Evolutionary conservation across 1,140 invertebrate genomes (phyloP).

Genomic region (Phymastichus coffea): DNA sequence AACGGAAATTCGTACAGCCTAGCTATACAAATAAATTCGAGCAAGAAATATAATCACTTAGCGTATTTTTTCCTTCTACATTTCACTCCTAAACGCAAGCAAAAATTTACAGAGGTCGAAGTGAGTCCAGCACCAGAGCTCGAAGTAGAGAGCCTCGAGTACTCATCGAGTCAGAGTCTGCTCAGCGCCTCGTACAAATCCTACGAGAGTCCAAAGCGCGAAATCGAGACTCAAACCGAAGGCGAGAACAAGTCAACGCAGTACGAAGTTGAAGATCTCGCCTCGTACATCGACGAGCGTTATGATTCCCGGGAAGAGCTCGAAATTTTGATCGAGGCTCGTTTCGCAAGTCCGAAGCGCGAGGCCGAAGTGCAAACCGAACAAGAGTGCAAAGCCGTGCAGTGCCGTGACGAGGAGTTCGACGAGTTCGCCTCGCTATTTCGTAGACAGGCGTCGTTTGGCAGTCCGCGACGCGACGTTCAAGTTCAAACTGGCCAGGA

Average conservation of each 20-base stretch:
- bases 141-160: conserved; percentile 20
- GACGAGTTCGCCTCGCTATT: conserved; percentile 10
- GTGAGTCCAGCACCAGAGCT: conserved; percentile 14
- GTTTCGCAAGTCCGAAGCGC: conserved; percentile 34
- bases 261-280: conserved; percentile 42
- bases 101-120: too few species aligned
- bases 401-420: conserved; percentile 33
- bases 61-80: too few species aligned
- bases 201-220: conserved; percentile 37
- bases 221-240: conserved; percentile 48
- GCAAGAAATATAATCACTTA: too few species aligned
- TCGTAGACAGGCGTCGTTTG: conserved; percentile 2
- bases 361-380: conserved; percentile 40
- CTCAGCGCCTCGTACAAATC: conserved; percentile 12
- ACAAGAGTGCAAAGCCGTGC: conserved; percentile 46
- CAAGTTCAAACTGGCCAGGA: conserved; percentile 49
- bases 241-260: conserved; percentile 48
- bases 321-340: conserved; percentile 28
- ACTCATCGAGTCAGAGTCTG: conserved; percentile 12
- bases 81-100: too few species aligned
- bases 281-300: conserved; percentile 3
- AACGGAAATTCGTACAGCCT: too few species aligned
- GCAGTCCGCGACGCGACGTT: conserved; percentile 37
- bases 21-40: too few species aligned
- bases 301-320: conserved; percentile 30